These are phyloP conservation scores for Craniophora ligustri DNA, from an alignment of 2,888 invertebrate genomes.

Conservation along the genomic window DNA sequence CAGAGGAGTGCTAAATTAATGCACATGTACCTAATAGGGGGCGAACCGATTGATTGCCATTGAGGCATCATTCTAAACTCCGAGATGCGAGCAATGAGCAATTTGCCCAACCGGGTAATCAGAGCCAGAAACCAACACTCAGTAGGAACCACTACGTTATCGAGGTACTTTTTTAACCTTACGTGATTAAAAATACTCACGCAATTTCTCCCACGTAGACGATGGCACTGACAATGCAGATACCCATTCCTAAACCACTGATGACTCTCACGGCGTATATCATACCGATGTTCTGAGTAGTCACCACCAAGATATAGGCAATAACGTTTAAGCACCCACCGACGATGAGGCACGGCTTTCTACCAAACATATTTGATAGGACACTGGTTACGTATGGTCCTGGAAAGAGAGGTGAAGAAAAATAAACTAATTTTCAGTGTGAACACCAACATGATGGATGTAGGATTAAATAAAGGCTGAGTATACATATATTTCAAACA, in stretches of 20 bases:
- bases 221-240: conserved; percentile 50
- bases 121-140: no score
- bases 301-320: conserved; percentile 54
- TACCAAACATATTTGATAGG: conserved; percentile 59
- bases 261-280: conserved; percentile 53
- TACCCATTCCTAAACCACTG: conserved; percentile 51
- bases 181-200: conserved; percentile 48
- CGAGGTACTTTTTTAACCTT: no score
- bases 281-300: conserved; percentile 45
- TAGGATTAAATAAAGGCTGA: no score
- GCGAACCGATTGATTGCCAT: no score
- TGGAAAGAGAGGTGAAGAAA: conserved; percentile 50
- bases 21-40: no score
- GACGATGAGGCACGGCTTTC: conserved; percentile 59
- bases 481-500: no score
- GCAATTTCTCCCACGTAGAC: conserved; percentile 66
- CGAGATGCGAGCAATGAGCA: no score
- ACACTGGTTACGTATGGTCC: conserved; percentile 60
- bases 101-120: no score
- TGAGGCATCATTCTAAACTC: no score
- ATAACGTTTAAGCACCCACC: conserved; percentile 56
- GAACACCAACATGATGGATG: background rate
- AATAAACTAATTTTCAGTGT: no score
- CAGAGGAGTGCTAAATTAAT: no score
- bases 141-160: no score